Percentiles rank a stretch among this genome's conserved stretches.
phyloP scores from a whole-genome alignment of 2,113 vertebrate species.

The Sturnus vulgaris region DNA sequence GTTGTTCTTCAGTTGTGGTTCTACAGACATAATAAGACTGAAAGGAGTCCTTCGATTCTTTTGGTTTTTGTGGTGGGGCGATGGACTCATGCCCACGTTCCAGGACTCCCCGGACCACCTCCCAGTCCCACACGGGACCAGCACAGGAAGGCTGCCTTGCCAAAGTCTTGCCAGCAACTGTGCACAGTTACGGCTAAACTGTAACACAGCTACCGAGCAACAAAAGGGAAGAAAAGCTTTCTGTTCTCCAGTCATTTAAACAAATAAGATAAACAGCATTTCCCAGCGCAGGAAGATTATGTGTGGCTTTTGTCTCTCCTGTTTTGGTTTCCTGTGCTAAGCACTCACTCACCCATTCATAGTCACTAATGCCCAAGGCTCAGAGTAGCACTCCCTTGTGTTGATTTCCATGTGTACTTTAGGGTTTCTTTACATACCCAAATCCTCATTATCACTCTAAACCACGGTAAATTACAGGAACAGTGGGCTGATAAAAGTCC shows the following conservation, averaged over 20 bases:
- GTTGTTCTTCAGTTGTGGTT: neutral
- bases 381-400: neutral
- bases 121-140: neutral
- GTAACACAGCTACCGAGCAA: neutral
- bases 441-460: slow-evolving; percentile 43
- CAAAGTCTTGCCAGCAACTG: neutral
- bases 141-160: neutral
- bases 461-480: neutral
- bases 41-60: neutral
- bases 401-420: slow-evolving; percentile 22
- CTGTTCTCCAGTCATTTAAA: slow-evolving; percentile 31
- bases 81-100: neutral
- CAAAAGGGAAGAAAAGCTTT: slow-evolving; percentile 13
- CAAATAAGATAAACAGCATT: slow-evolving; percentile 43
- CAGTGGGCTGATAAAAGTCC: neutral
- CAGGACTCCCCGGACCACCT: neutral
- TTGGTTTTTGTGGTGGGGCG: neutral
- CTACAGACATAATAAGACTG: neutral
- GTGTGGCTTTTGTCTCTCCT: slow-evolving; percentile 19
- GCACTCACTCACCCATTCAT: neutral
- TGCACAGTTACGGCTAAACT: neutral
- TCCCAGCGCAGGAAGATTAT: slow-evolving; percentile 29
- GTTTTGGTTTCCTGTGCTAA: slow-evolving; percentile 4
- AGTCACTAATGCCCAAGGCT: slow-evolving; percentile 16
- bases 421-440: slow-evolving; percentile 40